Base-by-base conservation (phyloP, 2,797 vertebrate genomes). In the Etheostoma perlongum region DNA sequence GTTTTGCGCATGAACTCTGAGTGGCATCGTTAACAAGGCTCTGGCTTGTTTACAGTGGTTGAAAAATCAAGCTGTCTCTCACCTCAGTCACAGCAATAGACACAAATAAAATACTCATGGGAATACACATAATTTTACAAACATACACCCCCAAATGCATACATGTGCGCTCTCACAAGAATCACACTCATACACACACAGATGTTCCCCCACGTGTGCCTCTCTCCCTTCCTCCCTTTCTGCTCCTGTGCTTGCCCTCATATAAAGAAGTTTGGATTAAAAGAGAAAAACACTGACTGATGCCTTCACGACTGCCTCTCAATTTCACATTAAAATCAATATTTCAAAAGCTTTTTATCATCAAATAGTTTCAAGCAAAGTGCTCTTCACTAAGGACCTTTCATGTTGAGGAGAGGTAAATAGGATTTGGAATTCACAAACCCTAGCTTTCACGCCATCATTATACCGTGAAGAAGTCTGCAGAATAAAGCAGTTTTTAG, bases 291-390 rank as follows among this genome's bases (percentile, higher is more conserved):
- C 78, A 85, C 48, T 69, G 76, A 88, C 80, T 71, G 86, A 84
- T 78, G 70, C 79, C 79, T 88, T 74, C 75, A 74, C 58, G 7
- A 74, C 80, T 67, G 72, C 81, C 65, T 90, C 84, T 87, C 82
- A 86, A 88, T 91, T 91, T 91, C 87, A 92, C 77, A 87, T 91
- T 93, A 76, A 93, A 91, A 92, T 93, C 84, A 88, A 90, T 89
- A 82, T 91, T 89, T 93, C 84, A 89, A 86, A 91, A 85, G 90
- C 87, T 85, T 75, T 91, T 91, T 88, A 88, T 90, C 91, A 88
- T 93, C 88, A 93, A 90, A 88, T 83, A 84, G 44, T 87, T 87
- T 81, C 19, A 15, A 73, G 82, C 72, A 82, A 87, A 89, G 82
- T 81, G 78, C 82, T 84, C 55, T 68, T 87, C 74, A 14, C 78